These are phyloP conservation scores for Leptinotarsa peninsularis DNA, from an alignment of 2,888 invertebrate species.

Conservation along the genomic window DNA sequence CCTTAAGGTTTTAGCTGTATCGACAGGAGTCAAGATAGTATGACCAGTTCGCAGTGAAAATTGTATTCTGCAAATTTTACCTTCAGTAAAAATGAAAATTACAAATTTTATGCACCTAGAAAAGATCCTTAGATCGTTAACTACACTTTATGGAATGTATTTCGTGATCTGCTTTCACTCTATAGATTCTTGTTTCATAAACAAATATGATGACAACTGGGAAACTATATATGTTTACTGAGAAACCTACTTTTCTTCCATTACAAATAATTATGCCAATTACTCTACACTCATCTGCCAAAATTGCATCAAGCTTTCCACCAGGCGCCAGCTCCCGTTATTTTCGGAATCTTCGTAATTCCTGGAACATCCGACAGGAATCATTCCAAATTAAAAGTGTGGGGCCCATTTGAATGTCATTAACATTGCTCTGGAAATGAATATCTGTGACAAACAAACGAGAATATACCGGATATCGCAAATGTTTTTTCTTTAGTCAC, in stretches of 20 bases:
- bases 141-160: too few relatives aligned
- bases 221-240: not conserved
- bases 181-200: too few relatives aligned
- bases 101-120: too few relatives aligned
- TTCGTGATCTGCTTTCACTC: too few relatives aligned
- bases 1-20: too few relatives aligned
- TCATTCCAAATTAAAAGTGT: slow-evolving; percentile 39
- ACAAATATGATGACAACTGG: not conserved
- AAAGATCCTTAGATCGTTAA: too few relatives aligned
- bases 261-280: slow-evolving; percentile 23
- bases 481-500: slow-evolving; percentile 20
- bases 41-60: too few relatives aligned
- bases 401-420: slow-evolving; percentile 36
- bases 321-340: slow-evolving; percentile 41
- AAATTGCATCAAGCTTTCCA: slow-evolving; percentile 28
- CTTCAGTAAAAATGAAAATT: too few relatives aligned
- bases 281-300: slow-evolving; percentile 25
- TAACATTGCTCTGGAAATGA: slow-evolving; percentile 31
- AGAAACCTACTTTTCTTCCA: not conserved
- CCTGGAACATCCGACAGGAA: slow-evolving; percentile 32
- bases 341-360: slow-evolving; percentile 37
- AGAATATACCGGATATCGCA: slow-evolving; percentile 27
- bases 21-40: too few relatives aligned
- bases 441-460: slow-evolving; percentile 36
- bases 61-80: too few relatives aligned